Evolutionary conservation across 1,140 invertebrate genomes (phyloP), one percentile per base, ranked within the genome.

Genomic region (Pseudomyrmex dendroicus): DNA sequence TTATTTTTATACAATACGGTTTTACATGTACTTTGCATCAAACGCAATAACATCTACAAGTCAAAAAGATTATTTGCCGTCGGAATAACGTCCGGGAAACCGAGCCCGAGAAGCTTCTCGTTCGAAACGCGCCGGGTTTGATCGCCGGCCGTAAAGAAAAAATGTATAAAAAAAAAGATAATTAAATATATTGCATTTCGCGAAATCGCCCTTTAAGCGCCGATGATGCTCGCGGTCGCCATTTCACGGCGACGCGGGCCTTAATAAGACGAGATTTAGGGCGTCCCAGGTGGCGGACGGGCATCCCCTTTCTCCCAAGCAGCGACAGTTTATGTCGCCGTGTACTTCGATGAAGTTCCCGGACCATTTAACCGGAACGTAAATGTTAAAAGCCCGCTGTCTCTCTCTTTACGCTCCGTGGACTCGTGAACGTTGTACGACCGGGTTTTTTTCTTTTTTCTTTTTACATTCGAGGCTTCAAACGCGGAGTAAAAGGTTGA

Each of bases 231-330:
- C 35, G 13, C 46, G 22, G 57, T 64, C 48, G 64, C 46, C 56
- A 13, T 61, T 57, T 72, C 48, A 22, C 4, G 52, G 12, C 7
- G 46, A 5, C 17, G 59, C 15, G 70, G 57, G 52, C 76, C 85
- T 89, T 88, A 91, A 90, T 86, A 86, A 90, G 84, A 84, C 61
- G 85, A 88, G 84, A 91, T 86, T 90, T 86, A 85, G 56, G 66
- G 82, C 63, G 85, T 83, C 90, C 83, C 90, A 91, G 90, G 86
- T 91, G 90, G 73, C 70, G 25, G 35, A 54, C 44, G 2, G 61
- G 64, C 52, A 35, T 35, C 0, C 35, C 35, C 35, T 35, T 35
- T 35, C 35, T 35, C 52, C 17, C 48, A 7, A 63, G 56, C 17
- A 54, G 22, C 12, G 17, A 20, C 59, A 68, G 76, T 86, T 68